phyloP scores from a whole-genome alignment of 2,888 invertebrate genomes.

The Lucinisca nassula region DNA sequence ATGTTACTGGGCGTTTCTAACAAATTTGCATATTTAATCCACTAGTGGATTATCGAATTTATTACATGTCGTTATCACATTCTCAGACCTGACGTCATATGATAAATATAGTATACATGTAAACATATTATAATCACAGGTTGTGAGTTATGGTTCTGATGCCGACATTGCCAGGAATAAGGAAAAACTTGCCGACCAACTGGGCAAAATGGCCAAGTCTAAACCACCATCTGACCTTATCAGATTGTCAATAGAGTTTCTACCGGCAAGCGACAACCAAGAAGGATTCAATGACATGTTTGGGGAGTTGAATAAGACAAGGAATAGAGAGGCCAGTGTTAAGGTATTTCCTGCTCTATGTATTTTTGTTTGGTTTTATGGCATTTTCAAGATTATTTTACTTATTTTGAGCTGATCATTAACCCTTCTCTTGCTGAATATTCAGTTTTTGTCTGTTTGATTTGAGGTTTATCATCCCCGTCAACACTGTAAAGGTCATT shows the following conservation, averaged over 20 bases:
- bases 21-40: too few species aligned
- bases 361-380: background rate
- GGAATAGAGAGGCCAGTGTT: constrained; percentile 58
- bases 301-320: constrained; percentile 60
- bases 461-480: too few species aligned
- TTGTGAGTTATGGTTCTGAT: constrained; percentile 71
- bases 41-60: too few species aligned
- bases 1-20: too few species aligned
- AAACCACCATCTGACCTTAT: constrained; percentile 48
- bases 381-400: background rate
- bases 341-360: constrained; percentile 45
- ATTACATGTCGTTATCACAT: too few species aligned
- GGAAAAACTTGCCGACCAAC: constrained; percentile 61
- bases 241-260: constrained; percentile 63
- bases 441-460: too few species aligned
- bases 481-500: too few species aligned
- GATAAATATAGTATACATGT: too few species aligned
- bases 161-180: constrained; percentile 70
- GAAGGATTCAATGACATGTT: constrained; percentile 62
- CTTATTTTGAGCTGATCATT: too few species aligned
- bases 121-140: constrained; percentile 24
- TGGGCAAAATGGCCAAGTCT: constrained; percentile 60
- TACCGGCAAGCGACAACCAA: constrained; percentile 30
- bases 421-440: too few species aligned
- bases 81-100: too few species aligned